These are phyloP conservation scores for Cepaea nemoralis DNA, from an alignment of 1,140 invertebrate species.

Conservation along the genomic window DNA sequence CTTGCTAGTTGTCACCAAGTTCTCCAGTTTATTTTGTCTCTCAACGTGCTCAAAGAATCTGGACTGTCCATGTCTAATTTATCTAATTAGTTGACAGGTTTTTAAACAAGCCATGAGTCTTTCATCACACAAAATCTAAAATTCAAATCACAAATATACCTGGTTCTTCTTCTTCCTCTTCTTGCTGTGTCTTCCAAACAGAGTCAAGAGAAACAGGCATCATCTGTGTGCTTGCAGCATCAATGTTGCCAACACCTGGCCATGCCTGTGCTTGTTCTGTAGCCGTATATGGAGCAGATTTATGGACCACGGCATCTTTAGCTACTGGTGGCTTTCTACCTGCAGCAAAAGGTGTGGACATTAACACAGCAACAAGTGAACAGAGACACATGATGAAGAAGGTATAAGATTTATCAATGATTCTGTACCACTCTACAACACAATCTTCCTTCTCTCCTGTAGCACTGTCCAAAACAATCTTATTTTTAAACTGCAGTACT, in stretches of 20 bases:
- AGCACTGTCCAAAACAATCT: too few species aligned
- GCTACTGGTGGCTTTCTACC: neutral
- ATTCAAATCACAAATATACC: constrained; percentile 1
- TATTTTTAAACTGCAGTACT: too few species aligned
- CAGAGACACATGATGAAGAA: neutral
- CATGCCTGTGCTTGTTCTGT: neutral
- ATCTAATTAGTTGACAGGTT: too few species aligned
- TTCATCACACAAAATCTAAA: too few species aligned
- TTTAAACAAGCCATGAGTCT: too few species aligned
- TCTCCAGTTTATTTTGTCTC: too few species aligned
- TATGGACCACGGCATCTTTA: neutral
- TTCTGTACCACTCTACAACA: too few species aligned
- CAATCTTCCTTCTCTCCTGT: too few species aligned
- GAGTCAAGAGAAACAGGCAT: constrained; percentile 23
- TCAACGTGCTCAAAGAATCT: too few species aligned
- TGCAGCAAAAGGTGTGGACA: neutral
- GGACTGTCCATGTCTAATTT: too few species aligned
- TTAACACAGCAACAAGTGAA: too few species aligned
- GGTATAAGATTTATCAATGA: neutral
- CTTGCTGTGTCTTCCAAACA: constrained; percentile 25
- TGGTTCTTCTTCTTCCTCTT: constrained; percentile 22
- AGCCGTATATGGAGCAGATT: neutral
- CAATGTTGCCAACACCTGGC: neutral
- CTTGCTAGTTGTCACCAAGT: too few species aligned
- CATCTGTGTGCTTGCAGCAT: neutral